These are phyloP conservation scores for Psophia crepitans DNA, from an alignment of 2,113 vertebrate species.

Conservation along the genomic window DNA sequence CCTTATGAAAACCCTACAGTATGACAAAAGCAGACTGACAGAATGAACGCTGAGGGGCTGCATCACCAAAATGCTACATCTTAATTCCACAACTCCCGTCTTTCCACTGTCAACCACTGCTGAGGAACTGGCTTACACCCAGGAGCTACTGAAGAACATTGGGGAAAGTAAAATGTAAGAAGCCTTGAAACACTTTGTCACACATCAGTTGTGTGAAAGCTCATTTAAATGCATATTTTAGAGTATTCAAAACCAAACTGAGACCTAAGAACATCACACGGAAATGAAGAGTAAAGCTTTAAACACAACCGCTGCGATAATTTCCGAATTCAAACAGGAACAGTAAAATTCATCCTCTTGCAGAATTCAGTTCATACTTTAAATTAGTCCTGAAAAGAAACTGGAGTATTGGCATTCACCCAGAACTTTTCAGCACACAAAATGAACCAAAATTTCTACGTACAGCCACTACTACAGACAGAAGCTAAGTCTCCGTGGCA, in stretches of 20 bases:
- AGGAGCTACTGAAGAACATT: background rate
- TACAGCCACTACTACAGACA: background rate
- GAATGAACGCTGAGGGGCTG: background rate
- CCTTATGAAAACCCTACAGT: background rate
- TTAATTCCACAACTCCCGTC: background rate
- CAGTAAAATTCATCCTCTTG: background rate
- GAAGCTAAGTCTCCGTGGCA: background rate
- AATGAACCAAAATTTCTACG: background rate
- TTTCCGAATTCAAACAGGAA: background rate
- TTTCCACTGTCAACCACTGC: background rate
- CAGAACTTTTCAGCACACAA: background rate
- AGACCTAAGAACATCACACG: background rate
- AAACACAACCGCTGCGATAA: background rate
- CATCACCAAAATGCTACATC: background rate
- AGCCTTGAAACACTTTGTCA: background rate
- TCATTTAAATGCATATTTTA: background rate
- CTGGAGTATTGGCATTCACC: background rate
- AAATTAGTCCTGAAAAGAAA: background rate
- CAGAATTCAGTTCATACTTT: background rate
- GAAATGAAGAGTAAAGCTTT: background rate
- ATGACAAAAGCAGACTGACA: background rate
- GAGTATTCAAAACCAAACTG: background rate
- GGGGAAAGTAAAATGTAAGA: background rate
- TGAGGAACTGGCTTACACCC: background rate
- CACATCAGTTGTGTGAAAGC: background rate